Conservation (phyloP, 2,888 invertebrate species). For the Phyto melanocephala region DNA sequence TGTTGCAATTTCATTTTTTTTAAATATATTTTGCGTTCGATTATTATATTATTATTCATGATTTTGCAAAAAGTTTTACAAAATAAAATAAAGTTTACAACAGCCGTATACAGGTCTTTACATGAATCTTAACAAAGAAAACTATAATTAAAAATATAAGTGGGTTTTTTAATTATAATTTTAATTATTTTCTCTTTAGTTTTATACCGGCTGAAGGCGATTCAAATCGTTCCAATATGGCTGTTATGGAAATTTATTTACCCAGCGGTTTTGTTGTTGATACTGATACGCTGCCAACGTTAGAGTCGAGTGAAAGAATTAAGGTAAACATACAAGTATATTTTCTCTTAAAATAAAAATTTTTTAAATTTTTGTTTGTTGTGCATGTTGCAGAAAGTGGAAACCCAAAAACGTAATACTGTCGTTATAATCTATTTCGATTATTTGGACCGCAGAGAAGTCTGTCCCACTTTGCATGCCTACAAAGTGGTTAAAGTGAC, state of each 20-base stretch:
- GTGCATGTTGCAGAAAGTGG: constrained; percentile 81
- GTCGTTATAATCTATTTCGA: constrained; percentile 88
- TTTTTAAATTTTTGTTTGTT: not conserved
- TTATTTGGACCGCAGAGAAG: constrained; percentile 84
- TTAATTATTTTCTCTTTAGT: constrained; percentile 60
- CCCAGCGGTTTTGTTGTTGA: constrained; percentile 95
- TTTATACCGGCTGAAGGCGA: constrained; percentile 75
- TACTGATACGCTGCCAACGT: constrained; percentile 86
- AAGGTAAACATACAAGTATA: constrained; percentile 67
- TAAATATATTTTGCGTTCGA: no score
- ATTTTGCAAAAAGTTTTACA: no score
- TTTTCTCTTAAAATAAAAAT: not conserved
- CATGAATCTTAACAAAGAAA: no score
- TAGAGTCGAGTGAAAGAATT: constrained; percentile 80
- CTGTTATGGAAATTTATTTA: constrained; percentile 92
- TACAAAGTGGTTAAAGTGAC: constrained; percentile 92
- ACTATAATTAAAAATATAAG: no score
- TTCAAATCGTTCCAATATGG: constrained; percentile 85
- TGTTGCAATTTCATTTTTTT: no score
- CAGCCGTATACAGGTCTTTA: no score
- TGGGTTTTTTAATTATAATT: no score
- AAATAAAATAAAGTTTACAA: no score
- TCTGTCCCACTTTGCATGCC: constrained; percentile 92
- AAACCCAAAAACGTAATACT: constrained; percentile 83
- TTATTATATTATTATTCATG: no score